Evolutionary conservation across 2,113 vertebrate genomes (phyloP).

Genomic region (Lepisosteus osseus): DNA sequence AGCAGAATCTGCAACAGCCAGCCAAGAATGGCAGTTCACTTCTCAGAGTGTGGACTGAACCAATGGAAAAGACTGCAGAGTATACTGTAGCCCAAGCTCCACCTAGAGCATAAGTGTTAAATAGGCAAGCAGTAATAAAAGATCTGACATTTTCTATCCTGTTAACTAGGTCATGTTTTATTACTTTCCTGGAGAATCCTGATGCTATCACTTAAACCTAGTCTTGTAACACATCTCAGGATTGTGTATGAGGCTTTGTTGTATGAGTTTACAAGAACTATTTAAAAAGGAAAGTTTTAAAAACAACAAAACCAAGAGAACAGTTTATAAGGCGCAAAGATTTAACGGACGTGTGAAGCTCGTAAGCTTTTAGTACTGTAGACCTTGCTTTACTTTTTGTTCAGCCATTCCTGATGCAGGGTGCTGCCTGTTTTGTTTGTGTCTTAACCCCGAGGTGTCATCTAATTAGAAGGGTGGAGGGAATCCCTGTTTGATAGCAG

Average conservation of each 20-base stretch:
- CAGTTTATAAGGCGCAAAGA: too few species aligned
- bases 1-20: too few species aligned
- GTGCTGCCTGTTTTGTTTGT: neutral
- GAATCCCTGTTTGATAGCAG: neutral
- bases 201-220: neutral
- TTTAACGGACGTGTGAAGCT: too few species aligned
- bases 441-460: neutral
- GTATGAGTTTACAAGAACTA: too few species aligned
- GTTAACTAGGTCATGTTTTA: neutral
- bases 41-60: too few species aligned
- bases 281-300: neutral
- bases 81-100: too few species aligned
- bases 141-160: neutral
- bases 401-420: neutral
- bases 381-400: neutral
- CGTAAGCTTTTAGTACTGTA: neutral
- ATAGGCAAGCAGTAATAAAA: neutral
- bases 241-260: neutral
- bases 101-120: neutral
- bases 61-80: too few species aligned
- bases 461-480: constrained; percentile 16
- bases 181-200: neutral
- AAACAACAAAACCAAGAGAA: neutral
- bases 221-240: neutral
- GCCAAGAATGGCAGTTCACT: too few species aligned